Evolutionary conservation across 2,888 invertebrate genomes (phyloP).

Genomic region (Helleia helle): DNA sequence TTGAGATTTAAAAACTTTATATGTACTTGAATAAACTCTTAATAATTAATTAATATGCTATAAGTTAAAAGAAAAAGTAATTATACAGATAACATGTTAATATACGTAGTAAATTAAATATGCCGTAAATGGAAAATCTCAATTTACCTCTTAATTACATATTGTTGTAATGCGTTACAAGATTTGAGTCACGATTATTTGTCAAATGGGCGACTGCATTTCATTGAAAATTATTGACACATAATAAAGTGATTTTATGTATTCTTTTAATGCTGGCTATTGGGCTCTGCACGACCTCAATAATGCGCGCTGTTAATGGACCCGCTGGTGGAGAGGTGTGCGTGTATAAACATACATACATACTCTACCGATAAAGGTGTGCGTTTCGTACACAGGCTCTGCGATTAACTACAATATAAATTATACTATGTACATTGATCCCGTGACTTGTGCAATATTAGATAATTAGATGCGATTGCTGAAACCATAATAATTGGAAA

Average conservation of each 20-base stretch:
- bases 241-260: slow-evolving; percentile 72
- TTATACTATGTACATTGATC: no score
- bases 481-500: no score
- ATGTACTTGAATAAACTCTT: no score
- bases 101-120: no score
- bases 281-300: slow-evolving; percentile 51
- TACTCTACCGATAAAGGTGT: neutral
- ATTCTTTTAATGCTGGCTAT: slow-evolving; percentile 55
- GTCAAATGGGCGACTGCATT: slow-evolving; percentile 33
- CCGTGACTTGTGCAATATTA: no score
- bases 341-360: slow-evolving; percentile 6
- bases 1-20: no score
- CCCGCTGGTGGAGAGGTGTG: slow-evolving; percentile 33
- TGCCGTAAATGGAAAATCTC: neutral
- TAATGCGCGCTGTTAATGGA: slow-evolving; percentile 65
- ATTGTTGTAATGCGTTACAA: slow-evolving; percentile 25
- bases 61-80: no score
- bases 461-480: no score
- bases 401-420: no score
- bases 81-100: no score
- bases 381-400: no score
- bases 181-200: neutral
- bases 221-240: slow-evolving; percentile 69
- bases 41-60: no score
- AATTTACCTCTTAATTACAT: slow-evolving; percentile 8